A percentile compares a stretch with the other conserved stretches of the same genome.
Conservation (phyloP, 2,888 invertebrate genomes). For the Caenorhabditis sinica region DNA sequence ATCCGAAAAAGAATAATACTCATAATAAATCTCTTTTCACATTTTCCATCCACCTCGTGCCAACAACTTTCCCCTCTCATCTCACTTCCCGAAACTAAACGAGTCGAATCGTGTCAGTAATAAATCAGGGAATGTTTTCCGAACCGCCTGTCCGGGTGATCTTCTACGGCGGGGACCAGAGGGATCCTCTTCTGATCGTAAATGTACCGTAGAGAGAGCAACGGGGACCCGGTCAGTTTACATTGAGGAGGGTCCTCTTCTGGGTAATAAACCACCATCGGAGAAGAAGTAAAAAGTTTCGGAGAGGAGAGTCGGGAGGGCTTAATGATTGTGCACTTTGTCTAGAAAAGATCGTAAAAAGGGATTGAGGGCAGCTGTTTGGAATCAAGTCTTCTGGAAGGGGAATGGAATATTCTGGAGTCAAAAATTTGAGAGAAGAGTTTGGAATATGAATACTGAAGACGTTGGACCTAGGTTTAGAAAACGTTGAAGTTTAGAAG, state of each 20-base stretch:
- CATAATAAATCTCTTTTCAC: slow-evolving; percentile 16
- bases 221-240: slow-evolving; percentile 42
- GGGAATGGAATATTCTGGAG: not conserved
- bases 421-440: not conserved
- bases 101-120: not conserved
- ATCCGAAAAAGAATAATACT: not conserved
- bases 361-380: slow-evolving; percentile 15
- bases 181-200: slow-evolving; percentile 12
- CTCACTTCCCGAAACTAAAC: not conserved
- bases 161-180: not conserved
- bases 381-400: not conserved
- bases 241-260: slow-evolving; percentile 26
- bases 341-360: slow-evolving; percentile 5
- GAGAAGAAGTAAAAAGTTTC: not conserved
- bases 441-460: no score
- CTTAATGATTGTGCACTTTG: slow-evolving; percentile 60
- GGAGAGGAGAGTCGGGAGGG: not conserved
- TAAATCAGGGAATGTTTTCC: slow-evolving; percentile 29
- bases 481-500: no score
- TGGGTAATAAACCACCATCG: slow-evolving; percentile 39
- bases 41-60: slow-evolving; percentile 2
- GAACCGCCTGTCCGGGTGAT: slow-evolving; percentile 13
- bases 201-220: slow-evolving; percentile 41
- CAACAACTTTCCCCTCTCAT: not conserved
- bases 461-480: no score